Percentiles rank a stretch among this genome's conserved stretches.
These are phyloP conservation scores for Cavia aperea DNA, from an alignment of 2,113 vertebrate genomes.

Conservation along the genomic window DNA sequence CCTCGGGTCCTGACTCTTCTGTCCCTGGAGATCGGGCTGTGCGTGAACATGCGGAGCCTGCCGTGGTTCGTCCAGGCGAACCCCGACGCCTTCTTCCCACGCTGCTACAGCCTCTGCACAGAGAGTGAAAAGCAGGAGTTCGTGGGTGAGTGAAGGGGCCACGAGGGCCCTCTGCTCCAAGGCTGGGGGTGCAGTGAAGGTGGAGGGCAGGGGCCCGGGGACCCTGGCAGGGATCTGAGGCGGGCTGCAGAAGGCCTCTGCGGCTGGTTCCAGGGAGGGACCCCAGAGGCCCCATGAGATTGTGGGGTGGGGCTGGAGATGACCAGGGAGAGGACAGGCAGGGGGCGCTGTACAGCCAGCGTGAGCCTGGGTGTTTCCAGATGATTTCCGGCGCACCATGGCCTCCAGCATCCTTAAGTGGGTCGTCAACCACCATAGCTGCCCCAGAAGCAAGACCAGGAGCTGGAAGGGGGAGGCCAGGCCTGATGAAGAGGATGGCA, in stretches of 20 bases:
- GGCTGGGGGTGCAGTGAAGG: not conserved
- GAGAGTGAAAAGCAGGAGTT: conserved; percentile 66
- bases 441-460: not conserved
- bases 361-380: conserved; percentile 50
- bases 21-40: conserved; percentile 65
- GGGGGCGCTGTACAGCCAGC: not conserved
- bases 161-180: not conserved
- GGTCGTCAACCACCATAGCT: conserved; percentile 57
- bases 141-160: conserved; percentile 51
- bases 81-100: conserved; percentile 64
- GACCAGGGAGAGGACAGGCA: not conserved
- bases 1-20: not conserved
- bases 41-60: conserved; percentile 69
- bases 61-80: conserved; percentile 64
- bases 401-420: conserved; percentile 69
- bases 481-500: not conserved
- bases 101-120: conserved; percentile 65
- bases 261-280: not conserved
- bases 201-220: not conserved
- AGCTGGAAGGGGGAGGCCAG: not conserved
- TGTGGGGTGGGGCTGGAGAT: not conserved
- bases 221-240: not conserved
- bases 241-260: not conserved
- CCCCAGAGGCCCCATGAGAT: not conserved
- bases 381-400: conserved; percentile 70